These are phyloP conservation scores for Ditylenchus weischeri DNA, from an alignment of 2,888 invertebrate genomes.

Conservation along the genomic window DNA sequence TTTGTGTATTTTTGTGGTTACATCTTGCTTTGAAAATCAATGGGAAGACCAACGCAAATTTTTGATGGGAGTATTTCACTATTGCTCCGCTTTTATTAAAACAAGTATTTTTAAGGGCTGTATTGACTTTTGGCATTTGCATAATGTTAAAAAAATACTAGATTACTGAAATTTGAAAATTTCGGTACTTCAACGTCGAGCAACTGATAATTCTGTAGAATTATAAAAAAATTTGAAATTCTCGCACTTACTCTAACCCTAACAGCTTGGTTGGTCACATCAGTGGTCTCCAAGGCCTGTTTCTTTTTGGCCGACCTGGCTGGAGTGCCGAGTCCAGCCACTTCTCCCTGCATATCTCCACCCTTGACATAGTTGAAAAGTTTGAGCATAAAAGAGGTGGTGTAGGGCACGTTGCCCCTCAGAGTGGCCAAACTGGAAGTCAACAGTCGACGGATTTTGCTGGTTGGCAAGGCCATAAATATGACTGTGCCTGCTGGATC, in stretches of 20 bases:
- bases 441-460: constrained; percentile 56
- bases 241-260: constrained; percentile 9
- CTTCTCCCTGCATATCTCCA: neutral
- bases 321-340: neutral
- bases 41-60: no score
- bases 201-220: no score
- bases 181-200: no score
- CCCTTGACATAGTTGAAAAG: constrained; percentile 50
- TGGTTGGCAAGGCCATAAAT: constrained; percentile 55
- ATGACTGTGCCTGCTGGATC: constrained; percentile 57
- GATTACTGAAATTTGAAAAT: no score
- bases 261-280: constrained; percentile 24
- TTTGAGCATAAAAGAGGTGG: constrained; percentile 50
- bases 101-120: no score
- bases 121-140: no score
- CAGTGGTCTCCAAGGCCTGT: constrained; percentile 3
- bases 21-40: no score
- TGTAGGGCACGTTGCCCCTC: constrained; percentile 57
- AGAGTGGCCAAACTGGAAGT: constrained; percentile 54
- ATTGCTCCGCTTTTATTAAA: no score
- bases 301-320: neutral
- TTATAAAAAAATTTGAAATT: no score
- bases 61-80: no score
- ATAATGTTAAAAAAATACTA: no score
- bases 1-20: no score